Base-by-base conservation (phyloP, 1,140 invertebrate genomes). In the Paracyclopina nana region DNA sequence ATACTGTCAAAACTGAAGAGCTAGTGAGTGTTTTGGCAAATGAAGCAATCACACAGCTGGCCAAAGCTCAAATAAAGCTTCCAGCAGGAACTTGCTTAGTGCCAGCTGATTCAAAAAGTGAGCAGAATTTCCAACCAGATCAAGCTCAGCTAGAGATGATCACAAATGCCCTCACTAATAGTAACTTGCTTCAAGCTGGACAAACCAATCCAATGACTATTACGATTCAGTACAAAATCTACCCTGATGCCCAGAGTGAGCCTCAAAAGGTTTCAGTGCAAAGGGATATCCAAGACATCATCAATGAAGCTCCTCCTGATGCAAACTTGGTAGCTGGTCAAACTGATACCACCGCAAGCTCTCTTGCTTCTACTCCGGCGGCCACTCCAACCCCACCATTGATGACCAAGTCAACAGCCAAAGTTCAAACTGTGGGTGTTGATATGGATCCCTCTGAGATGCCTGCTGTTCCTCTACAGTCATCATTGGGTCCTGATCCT, bases 151-250 rank as follows among this genome's bases (percentile, higher is more conserved):
- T 4, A 26, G 25, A n/a, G 43, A 22, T 45, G 25, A 3, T 45
- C 30, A 31, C 9, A n/a, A 31, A 31, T n/a, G n/a, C n/a, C n/a
- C n/a, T n/a, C n/a, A n/a, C n/a, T n/a, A n/a, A n/a, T n/a, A n/a
- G n/a, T n/a, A n/a, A n/a, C n/a, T n/a, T n/a, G n/a, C n/a, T n/a
- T n/a, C n/a, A n/a, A n/a, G 34, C 20, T 38, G 8, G 14, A 20
- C 34, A 20, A 9, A 28, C 45, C 16, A 22, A 48, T 9, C 45
- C 45, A 8, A 48, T 48, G 45, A 48, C 45, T 18, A 48, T 48
- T 9, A 48, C 45, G 14, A 48, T 48, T 27, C 45, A 48, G 27
- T 48, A 48, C 45, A 48, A 48, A 29, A 48, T 48, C 27, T 48
- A 28, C 25, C 45, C 45, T 9, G 45, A 48, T 20, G 16, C 20